Evolutionary conservation across 2,113 vertebrate species (phyloP).

Genomic region (Climacteris rufus): DNA sequence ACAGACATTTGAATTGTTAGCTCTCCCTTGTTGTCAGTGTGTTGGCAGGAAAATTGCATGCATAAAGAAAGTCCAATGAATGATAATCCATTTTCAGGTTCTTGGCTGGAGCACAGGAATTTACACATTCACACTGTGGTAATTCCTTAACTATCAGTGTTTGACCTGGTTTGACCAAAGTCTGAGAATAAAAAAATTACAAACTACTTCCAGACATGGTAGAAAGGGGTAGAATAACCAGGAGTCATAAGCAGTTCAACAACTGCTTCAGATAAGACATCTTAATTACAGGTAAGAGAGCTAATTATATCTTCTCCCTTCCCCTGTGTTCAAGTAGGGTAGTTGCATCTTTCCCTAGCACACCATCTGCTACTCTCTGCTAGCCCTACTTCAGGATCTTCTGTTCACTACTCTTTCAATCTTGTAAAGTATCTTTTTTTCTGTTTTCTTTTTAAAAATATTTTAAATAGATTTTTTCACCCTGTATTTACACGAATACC

Average conservation of each 20-base stretch:
- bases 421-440: neutral
- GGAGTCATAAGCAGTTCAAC: neutral
- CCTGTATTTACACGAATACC: neutral
- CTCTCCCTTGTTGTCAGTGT: neutral
- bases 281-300: slow-evolving; percentile 28
- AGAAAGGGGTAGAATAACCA: slow-evolving; percentile 11
- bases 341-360: neutral
- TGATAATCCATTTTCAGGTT: slow-evolving; percentile 1
- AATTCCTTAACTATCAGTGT: slow-evolving; percentile 7
- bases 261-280: slow-evolving; percentile 15
- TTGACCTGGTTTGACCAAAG: neutral
- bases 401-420: neutral
- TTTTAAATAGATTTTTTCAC: neutral
- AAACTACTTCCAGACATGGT: neutral
- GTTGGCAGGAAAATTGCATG: neutral
- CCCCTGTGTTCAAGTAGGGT: neutral
- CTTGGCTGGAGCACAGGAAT: neutral
- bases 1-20: neutral
- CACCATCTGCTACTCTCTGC: neutral
- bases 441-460: neutral
- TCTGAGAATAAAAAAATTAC: neutral
- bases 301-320: neutral
- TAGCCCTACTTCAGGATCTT: neutral
- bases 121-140: neutral
- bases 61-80: neutral